phyloP scores from a whole-genome alignment of 2,113 vertebrate genomes.

The Chionodraco myersi region DNA sequence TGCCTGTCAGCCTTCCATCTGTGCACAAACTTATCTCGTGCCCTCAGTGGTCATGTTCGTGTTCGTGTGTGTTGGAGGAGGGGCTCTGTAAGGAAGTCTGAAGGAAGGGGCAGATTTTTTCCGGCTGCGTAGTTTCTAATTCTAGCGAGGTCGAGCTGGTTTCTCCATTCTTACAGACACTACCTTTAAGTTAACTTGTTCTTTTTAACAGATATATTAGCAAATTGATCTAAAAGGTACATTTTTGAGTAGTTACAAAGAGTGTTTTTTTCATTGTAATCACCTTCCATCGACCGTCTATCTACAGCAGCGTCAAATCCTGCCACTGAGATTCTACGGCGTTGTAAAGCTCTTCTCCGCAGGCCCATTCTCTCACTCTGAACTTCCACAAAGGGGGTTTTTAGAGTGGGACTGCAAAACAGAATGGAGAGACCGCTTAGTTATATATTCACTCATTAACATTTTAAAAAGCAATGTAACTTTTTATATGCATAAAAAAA shows the following conservation, averaged over 20 bases:
- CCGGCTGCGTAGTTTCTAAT: too few relatives aligned
- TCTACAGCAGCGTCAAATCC: conserved; percentile 78
- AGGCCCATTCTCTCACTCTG: conserved; percentile 64
- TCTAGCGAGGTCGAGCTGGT: too few relatives aligned
- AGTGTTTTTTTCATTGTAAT: conserved; percentile 13
- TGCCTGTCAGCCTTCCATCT: too few relatives aligned
- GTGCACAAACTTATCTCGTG: too few relatives aligned
- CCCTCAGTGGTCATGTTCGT: too few relatives aligned
- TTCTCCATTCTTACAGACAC: too few relatives aligned
- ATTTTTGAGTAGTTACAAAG: not conserved
- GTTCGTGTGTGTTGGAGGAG: too few relatives aligned
- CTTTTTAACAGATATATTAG: not conserved
- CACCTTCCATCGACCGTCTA: conserved; percentile 54
- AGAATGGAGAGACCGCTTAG: not conserved
- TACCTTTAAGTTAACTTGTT: too few relatives aligned
- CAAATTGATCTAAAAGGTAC: not conserved
- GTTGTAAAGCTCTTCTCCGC: conserved; percentile 61
- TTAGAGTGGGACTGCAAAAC: conserved; percentile 64
- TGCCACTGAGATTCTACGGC: conserved; percentile 65
- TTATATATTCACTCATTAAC: not conserved
- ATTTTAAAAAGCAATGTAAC: not conserved
- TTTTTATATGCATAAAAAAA: not conserved
- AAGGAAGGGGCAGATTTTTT: too few relatives aligned
- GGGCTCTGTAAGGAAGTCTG: too few relatives aligned
- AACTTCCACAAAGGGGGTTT: conserved; percentile 68